Evolutionary conservation across 2,113 vertebrate species (phyloP), one percentile per base, ranked within the genome.

Genomic region (Prunella himalayana): DNA sequence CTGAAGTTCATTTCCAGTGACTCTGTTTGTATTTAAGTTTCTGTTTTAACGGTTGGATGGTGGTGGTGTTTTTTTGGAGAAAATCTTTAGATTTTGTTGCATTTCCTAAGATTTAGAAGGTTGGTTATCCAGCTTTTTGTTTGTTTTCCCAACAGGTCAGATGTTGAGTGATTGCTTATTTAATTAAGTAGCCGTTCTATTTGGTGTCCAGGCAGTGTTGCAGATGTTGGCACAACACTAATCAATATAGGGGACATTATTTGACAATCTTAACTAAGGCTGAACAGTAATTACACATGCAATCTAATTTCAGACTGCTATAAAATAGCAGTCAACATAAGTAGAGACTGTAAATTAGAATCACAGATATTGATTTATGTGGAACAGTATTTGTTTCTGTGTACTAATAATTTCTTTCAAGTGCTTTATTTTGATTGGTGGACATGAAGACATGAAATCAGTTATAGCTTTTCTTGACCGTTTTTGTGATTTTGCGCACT

Each of bases 1-100:
- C 28, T 81, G 54, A 84, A 81, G 9, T 49, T 75, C 1, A 70
- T 81, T 85, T 93, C 39, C 28, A 73, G 27, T 53, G 45, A 15
- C 7, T 42, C 4, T 83, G 8, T 56, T 63, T 80, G 27, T 44
- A 54, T 76, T 82, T 66, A 59, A 41, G 2, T 13, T 80, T 79
- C 35, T n/a, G 5, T 3, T 80, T 68, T 61, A 35, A 27, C 1
- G 1, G 2, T 39, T 56, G 9, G 9, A n/a, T 50, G 9, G 4
- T 23, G 8, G 3, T 27, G 4, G 2, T 41, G 4, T 6, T 84
- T 4, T n/a, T 91, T 28, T 2, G 3, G 28, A 21, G 5, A 10
- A n/a, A 31, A 57, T 73, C 51, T 72, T 73, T 41, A 28, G 11
- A 14, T 77, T 76, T 88, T n/a, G 2, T 44, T 88, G 21, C 59